Evolutionary conservation across 2,888 invertebrate genomes (phyloP).

Genomic region (Scaptomyza polygonia): DNA sequence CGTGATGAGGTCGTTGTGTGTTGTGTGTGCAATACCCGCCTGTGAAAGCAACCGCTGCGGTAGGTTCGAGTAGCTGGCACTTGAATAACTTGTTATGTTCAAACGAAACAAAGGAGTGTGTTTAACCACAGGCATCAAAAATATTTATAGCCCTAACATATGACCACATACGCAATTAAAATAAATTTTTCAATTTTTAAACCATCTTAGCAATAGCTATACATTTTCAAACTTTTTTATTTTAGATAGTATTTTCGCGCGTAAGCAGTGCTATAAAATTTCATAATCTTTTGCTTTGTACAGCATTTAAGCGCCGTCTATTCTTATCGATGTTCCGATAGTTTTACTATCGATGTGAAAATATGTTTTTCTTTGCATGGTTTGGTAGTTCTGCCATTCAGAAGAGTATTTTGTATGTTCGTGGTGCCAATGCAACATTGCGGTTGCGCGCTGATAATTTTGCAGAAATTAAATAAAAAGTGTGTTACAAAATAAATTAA

Average conservation of each 20-base stretch:
- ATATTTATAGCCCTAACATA: not conserved
- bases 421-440: no score
- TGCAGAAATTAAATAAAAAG: not conserved
- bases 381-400: no score
- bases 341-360: not conserved
- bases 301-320: no score
- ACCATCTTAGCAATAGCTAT: not conserved
- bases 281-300: not conserved
- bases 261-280: constrained; percentile 26
- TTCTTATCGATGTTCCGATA: constrained; percentile 8
- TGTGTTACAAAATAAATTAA: not conserved
- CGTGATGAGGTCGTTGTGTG: constrained; percentile 46
- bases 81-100: constrained; percentile 11
- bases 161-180: no score
- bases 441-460: constrained; percentile 22
- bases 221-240: not conserved
- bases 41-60: constrained; percentile 53
- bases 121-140: not conserved
- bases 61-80: constrained; percentile 48
- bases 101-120: constrained; percentile 1
- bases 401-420: no score
- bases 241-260: constrained; percentile 28
- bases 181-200: not conserved
- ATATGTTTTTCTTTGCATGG: no score
- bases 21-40: constrained; percentile 53